Percentiles rank a stretch among this genome's conserved stretches.
phyloP scores from a whole-genome alignment of 1,140 invertebrate species.

The Sipha flava region DNA sequence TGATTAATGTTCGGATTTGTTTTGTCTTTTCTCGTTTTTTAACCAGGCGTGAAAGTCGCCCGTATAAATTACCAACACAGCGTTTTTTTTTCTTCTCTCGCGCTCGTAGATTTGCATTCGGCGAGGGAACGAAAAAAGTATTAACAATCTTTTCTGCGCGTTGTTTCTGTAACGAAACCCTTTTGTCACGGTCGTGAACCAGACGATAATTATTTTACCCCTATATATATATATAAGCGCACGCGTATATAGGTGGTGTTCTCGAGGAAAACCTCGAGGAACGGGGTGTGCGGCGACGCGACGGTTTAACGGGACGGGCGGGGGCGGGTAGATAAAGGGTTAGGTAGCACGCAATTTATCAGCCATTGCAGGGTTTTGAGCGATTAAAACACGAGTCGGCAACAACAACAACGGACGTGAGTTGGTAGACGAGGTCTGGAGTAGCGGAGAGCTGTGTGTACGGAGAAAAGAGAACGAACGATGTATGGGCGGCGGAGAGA shows the following conservation, averaged over 20 bases:
- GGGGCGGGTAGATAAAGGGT: neutral
- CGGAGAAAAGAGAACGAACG: neutral
- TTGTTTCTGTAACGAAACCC: conserved; percentile 22
- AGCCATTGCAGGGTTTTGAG: conserved; percentile 13
- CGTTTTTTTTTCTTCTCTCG: neutral
- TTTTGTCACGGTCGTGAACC: conserved; percentile 15
- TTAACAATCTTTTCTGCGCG: conserved; percentile 9
- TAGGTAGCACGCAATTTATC: conserved; percentile 22
- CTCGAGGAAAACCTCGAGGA: neutral
- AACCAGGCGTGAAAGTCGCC: neutral
- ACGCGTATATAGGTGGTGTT: neutral
- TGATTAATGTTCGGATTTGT: conserved; percentile 29
- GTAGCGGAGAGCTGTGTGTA: neutral
- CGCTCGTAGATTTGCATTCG: neutral
- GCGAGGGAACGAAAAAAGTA: conserved; percentile 17
- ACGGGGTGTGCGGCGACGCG: neutral
- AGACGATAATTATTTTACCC: conserved; percentile 24
- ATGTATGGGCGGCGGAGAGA: neutral
- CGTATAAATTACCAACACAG: conserved; percentile 10
- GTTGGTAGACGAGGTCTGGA: neutral
- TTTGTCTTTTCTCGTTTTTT: neutral
- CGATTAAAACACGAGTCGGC: conserved; percentile 21
- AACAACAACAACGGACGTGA: neutral
- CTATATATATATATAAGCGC: neutral
- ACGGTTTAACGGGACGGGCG: neutral